Evolutionary conservation across 2,888 invertebrate species (phyloP), one percentile per base, ranked within the genome.

Genomic region (Zele albiditarsus): DNA sequence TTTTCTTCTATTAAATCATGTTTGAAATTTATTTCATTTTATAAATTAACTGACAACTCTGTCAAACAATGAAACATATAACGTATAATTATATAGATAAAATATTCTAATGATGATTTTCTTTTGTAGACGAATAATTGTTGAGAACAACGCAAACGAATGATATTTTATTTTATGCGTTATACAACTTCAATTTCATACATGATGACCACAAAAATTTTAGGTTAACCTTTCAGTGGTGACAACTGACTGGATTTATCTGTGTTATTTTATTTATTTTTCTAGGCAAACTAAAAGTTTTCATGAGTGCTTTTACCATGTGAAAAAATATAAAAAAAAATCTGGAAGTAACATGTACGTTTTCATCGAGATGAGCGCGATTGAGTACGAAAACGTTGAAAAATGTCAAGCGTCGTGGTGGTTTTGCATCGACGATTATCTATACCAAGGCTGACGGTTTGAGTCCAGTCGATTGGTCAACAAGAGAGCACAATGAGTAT

Each of bases 361-460:
- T 62, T 8, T 31, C 16, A 10, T 28, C 3, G 62, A 28, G 62
- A n/a, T 28, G 31, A 27, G 28, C 31, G 27, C n/a, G 62, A 27
- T 71, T 33, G 42, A 16, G 16, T 60, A 33, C 49, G 27, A 71
- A 66, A 71, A 60, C 28, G 71, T 71, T 27, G 42, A 33, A 74
- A 62, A 31, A 42, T 53, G 27, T 67, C 67, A 67, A 46, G 67
- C 23, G 16, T 42, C 12, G 62, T 12, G 27, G 25, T 25, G 23
- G 23, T 20, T 38, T 42, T 46, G 42, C 66, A 38, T 27, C 42
- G 27, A 23, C 67, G 14, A 49, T 46, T 42, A 46, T 46, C 67
- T n/a, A 27, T n/a, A 31, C 33, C 16, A 27, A 49, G 38, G 67
- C 46, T 67, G 42, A 42, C 20, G 63, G 63, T 20, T 63, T n/a